Evolutionary conservation across 2,113 vertebrate species (phyloP), one percentile per base, ranked within the genome.

Genomic region (Oncorhynchus keta): DNA sequence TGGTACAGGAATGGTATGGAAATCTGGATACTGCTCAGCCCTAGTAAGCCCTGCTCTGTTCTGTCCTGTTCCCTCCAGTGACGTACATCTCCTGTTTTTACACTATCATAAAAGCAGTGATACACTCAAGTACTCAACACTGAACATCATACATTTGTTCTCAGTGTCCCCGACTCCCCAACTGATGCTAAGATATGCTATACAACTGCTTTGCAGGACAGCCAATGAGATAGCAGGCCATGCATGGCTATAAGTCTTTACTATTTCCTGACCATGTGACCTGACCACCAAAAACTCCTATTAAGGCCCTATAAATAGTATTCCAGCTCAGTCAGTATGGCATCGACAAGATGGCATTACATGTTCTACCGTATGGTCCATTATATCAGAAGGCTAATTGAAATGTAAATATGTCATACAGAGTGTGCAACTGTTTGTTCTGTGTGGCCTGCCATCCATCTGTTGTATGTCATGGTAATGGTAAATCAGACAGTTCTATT

Each of bases 91-190:
- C 8, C 51, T 73, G 48, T 72, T 85, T 84, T 82, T 81, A 81
- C 76, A 79, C 57, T 65, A 77, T 76, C 55, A 78, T 85, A 82
- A 87, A 88, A 76, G 16, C 18, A 35, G 30, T 72, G 57, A 82
- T 80, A 18, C 79, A 20, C 68, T 83, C 24, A 57, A 39, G 26
- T 59, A 72, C 62, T 80, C 77, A 49, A 11, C 14, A 1, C 77
- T 79, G 57, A 24, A 78, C 70, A 77, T 75, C 35, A 80, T 77
- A 79, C 67, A 67, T 55, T 45, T 51, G 76, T 70, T 75, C 32
- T 39, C 70, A 65, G 12, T 0, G 74, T 5, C 68, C 68, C 39
- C 12, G 7, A 55, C 14, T 55, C 12, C 16, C 3, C 51, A 55
- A 55, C 51, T 16, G 51, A 55, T 6, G 14, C 51, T 55, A 55